Evolutionary conservation across 2,888 invertebrate species (phyloP), one percentile per base, ranked within the genome.

Genomic region (Ophion ellenae): DNA sequence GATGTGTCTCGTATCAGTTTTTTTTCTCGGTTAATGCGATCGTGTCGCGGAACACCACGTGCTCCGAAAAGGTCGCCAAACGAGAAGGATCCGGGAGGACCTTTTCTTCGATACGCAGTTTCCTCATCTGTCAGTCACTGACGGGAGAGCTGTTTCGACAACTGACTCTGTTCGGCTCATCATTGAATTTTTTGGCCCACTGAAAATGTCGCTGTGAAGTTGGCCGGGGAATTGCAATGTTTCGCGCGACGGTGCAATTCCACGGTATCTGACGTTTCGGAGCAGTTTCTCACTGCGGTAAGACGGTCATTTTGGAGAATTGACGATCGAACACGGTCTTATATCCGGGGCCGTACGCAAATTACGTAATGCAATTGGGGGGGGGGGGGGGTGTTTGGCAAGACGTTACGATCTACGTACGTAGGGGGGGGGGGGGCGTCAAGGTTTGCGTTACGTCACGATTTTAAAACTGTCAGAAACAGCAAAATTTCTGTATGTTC

Each of bases 101-200:
- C 57, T 45, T 73, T 57, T 77, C 59, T 32, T 20, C 76, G 45
- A 69, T 77, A 74, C 45, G 66, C 69, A 61, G n/a, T 28, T 69
- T 57, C 69, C 70, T 83, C 83, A 74, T 83, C 74, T 83, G 83
- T 81, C 86, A 86, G 20, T 81, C 53, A 53, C 17, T 53, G 53
- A 53, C 17, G 53, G 53, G 14, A 53, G 53, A 53, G 17, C 17
- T 53, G 17, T 53, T 53, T 17, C 53, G 53, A 17, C 17, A 53
- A 53, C 17, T 17, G 17, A 17, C 17, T 53, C 14, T 53, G 3
- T 53, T 53, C 53, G 17, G 17, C 2, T 53, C 53, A 17, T 53
- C 53, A 53, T 53, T 53, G 53, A 53, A 53, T 53, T 53, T 53
- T 53, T 53, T 17, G 17, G 53, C 14, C 53, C 53, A 53, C 11